Conservation (phyloP, 2,113 vertebrate genomes). For the Zosterops lateralis region DNA sequence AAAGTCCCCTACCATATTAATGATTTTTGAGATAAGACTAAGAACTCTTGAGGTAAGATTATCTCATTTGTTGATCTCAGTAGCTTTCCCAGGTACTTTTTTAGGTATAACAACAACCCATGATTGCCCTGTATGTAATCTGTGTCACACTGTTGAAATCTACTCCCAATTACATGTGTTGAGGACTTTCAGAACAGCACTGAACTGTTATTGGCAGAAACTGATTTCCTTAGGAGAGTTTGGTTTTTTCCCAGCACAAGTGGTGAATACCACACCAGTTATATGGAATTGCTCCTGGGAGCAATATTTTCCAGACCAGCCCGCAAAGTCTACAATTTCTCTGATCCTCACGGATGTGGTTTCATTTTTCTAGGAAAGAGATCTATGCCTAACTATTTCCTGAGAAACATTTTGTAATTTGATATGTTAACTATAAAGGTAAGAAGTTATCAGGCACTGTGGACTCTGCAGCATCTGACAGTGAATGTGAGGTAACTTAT, state of each 20-base stretch:
- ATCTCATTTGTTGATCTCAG: background rate
- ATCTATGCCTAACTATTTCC: background rate
- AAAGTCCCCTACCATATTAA: background rate
- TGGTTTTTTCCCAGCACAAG: background rate
- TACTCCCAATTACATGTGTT: background rate
- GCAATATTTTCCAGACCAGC: background rate
- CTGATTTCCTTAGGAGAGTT: background rate
- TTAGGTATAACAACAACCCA: background rate
- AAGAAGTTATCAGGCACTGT: background rate
- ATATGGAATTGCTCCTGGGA: background rate
- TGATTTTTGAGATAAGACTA: background rate
- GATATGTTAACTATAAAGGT: background rate
- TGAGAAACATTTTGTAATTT: background rate
- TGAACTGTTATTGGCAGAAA: background rate
- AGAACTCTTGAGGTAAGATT: background rate
- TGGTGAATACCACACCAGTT: background rate
- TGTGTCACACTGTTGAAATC: background rate
- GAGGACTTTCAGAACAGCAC: background rate
- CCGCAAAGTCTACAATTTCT: background rate
- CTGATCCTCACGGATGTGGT: fast-evolving
- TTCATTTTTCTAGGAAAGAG: background rate
- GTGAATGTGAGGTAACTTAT: background rate
- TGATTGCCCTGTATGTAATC: background rate
- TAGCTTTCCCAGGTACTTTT: background rate
- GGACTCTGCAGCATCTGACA: background rate